A percentile compares a stretch with the other conserved stretches of the same genome.
Evolutionary conservation across 2,797 vertebrate species (phyloP).

Genomic region (Anguilla pacifica): DNA sequence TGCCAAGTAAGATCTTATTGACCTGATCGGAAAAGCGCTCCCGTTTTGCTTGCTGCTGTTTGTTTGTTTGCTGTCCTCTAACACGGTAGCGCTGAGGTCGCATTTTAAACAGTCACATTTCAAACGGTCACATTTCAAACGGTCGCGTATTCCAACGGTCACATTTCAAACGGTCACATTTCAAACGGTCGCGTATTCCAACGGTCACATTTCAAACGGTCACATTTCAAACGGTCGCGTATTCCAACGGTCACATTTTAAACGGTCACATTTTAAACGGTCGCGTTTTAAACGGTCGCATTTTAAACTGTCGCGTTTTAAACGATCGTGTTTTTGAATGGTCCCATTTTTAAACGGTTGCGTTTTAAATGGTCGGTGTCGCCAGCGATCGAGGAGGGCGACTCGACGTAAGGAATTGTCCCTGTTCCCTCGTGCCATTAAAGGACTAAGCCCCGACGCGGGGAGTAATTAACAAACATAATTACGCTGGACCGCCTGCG

Average conservation of each 20-base stretch:
- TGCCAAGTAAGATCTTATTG: slow-evolving; percentile 8
- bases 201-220: no score
- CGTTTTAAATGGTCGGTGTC: neutral
- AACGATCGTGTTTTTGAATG: no score
- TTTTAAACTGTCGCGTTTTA: no score
- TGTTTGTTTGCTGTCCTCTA: neutral
- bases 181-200: no score
- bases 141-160: no score
- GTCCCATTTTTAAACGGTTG: no score
- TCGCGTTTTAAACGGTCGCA: no score
- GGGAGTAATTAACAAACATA: slow-evolving; percentile 53
- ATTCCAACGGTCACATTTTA: no score
- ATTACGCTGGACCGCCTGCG: slow-evolving; percentile 42
- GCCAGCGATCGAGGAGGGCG: neutral
- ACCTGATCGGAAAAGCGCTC: neutral
- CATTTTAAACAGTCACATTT: neutral
- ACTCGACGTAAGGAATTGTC: slow-evolving; percentile 31
- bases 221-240: no score
- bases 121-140: no score
- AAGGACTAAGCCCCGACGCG: slow-evolving; percentile 40
- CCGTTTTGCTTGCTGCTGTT: neutral
- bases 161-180: neutral
- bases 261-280: no score
- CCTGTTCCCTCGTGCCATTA: slow-evolving; percentile 27
- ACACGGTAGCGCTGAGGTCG: neutral